Conservation (phyloP, 2,888 invertebrate genomes). For the Cremastinae sp. region DNA sequence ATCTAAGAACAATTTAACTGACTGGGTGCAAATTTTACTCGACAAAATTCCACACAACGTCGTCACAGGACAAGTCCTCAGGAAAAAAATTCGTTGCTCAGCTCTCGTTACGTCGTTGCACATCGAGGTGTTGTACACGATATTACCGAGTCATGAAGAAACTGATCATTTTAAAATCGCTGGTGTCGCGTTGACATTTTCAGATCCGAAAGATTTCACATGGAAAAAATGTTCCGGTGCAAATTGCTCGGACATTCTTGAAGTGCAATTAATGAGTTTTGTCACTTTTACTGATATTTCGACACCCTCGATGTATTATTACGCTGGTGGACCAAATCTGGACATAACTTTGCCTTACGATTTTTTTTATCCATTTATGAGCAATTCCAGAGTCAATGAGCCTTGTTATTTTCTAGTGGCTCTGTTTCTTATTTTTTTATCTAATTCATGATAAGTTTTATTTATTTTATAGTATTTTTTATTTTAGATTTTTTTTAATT, state of each 20-base stretch:
- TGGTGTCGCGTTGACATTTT: conserved; percentile 71
- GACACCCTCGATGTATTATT: conserved; percentile 79
- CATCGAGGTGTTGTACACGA: conserved; percentile 73
- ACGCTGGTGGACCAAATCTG: conserved; percentile 84
- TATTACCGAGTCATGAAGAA: conserved; percentile 70
- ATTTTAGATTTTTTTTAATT: too few relatives aligned
- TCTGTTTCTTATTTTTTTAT: neutral
- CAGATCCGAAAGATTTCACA: conserved; percentile 68
- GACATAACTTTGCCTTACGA: conserved; percentile 86
- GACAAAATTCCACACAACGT: conserved; percentile 72
- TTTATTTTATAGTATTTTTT: neutral
- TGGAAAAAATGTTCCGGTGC: conserved; percentile 72
- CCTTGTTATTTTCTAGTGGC: neutral
- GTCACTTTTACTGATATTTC: conserved; percentile 81
- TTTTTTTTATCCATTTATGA: conserved; percentile 87
- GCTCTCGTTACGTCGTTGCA: conserved; percentile 74
- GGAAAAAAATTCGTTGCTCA: conserved; percentile 72
- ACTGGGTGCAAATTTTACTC: conserved; percentile 81
- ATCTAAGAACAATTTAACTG: conserved; percentile 74
- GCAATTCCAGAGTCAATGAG: conserved; percentile 33
- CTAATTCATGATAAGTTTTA: neutral
- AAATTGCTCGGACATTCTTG: conserved; percentile 69
- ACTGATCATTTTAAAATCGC: conserved; percentile 72
- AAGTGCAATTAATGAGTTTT: conserved; percentile 69
- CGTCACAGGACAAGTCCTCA: conserved; percentile 66